A percentile compares a stretch with the other conserved stretches of the same genome.
Evolutionary conservation across 2,113 vertebrate genomes (phyloP).

Genomic region (Otolemur garnettii): DNA sequence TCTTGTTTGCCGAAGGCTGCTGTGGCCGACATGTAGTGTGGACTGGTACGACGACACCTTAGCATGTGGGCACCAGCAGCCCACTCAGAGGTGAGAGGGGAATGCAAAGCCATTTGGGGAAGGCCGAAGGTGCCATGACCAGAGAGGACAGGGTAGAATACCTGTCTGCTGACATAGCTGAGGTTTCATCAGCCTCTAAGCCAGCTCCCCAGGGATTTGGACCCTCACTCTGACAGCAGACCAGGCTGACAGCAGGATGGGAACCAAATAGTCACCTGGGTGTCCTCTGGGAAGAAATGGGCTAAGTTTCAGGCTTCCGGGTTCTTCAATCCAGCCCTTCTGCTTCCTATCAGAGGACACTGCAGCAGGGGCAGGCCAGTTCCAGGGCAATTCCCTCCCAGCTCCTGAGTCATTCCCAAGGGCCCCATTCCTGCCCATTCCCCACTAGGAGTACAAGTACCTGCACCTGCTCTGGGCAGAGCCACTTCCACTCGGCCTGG

Average conservation of each 20-base stretch:
- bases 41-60: rapidly evolving
- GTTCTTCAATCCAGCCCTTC: neutral
- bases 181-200: neutral
- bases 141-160: neutral
- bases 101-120: rapidly evolving
- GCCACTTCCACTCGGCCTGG: neutral
- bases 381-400: neutral
- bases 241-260: neutral
- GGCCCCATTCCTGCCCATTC: constrained; percentile 52
- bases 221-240: neutral
- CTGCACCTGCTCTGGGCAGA: neutral
- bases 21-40: neutral
- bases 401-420: neutral
- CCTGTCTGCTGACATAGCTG: neutral
- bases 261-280: neutral
- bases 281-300: neutral
- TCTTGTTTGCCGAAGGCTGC: neutral
- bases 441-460: neutral
- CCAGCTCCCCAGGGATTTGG: too few species aligned
- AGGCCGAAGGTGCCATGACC: rapidly evolving
- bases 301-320: neutral
- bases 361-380: neutral
- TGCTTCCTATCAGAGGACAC: neutral
- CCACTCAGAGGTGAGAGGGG: neutral
- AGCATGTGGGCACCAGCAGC: neutral